Base-by-base conservation (phyloP, 2,888 invertebrate species). In the Ptychoptera albimana region DNA sequence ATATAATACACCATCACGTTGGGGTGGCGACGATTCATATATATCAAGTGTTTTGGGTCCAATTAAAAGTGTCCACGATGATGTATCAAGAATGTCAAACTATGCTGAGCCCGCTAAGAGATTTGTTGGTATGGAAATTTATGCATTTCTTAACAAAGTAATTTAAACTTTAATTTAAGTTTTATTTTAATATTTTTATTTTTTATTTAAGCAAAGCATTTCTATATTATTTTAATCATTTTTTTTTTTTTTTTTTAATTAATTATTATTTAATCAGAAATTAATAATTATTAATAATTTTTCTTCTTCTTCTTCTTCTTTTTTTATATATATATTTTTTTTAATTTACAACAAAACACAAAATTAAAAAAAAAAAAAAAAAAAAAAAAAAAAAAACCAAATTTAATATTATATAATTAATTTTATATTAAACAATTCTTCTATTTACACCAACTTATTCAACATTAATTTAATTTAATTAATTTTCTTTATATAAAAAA, bases 91-190 rank as follows among this genome's bases (percentile, higher is more conserved):
- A 55, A 69, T 77, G 51, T 73, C 75, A 9, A 78, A 75, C 67
- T 83, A 80, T 64, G 72, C 73, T 37, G 77, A 77, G 50, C 78
- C 82, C 47, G 76, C 75, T 50, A 74, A 71, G 57, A 77, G 69
- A 64, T 78, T 75, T 63, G 73, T 77, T 63, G 81, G 80, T 81
- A 71, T 23, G 23, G 23, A 23, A 65, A 63, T 53, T 46, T 45
- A 12, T 31, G 14, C 35, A 35, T 15, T 40, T 32, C 31, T 40
- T 40, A 40, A 15, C 14, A 40, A 13, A 12, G 14, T 16, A 14
- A 12, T 39, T 39, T 39, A 30, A 39, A 13, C 29, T 30, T 39
- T 23, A 16, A 39, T 23, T 14, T 13, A 39, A 30, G 29, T 39
- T 39, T 39, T 39, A 23, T 23, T 23, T 23, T 23, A 23, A 5